Evolutionary conservation across 2,888 invertebrate genomes (phyloP).

Genomic region (Latrodectus elegans): DNA sequence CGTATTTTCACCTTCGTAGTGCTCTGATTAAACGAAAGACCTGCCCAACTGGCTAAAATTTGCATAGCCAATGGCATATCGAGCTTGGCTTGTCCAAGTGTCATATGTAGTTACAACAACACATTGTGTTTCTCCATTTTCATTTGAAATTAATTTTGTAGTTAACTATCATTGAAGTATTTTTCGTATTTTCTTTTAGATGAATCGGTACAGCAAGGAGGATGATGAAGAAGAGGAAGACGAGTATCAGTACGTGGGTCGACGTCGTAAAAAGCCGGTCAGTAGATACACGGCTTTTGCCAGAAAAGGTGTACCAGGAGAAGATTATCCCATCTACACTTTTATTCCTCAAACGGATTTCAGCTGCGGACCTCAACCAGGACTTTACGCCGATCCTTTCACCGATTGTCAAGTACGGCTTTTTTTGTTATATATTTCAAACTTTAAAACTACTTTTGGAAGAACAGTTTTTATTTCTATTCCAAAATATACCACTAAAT

Average conservation of each 20-base stretch:
- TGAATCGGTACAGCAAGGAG: constrained; percentile 43
- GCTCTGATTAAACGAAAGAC: no score
- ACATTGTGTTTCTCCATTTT: no score
- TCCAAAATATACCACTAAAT: no score
- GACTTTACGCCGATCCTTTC: constrained; percentile 70
- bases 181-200: constrained; percentile 5
- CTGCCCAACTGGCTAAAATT: no score
- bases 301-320: constrained; percentile 78
- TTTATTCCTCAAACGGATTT: constrained; percentile 72
- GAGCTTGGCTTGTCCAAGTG: no score
- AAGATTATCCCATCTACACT: constrained; percentile 88
- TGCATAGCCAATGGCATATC: no score
- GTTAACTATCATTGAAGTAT: background rate
- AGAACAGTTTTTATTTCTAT: no score
- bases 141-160: no score
- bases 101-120: no score
- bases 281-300: constrained; percentile 65
- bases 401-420: constrained; percentile 71
- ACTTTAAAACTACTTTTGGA: no score
- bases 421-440: background rate
- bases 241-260: constrained; percentile 13
- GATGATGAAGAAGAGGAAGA: constrained; percentile 57
- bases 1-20: no score
- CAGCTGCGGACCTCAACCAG: constrained; percentile 69
- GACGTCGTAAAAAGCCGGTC: constrained; percentile 51